Evolutionary conservation across 2,113 vertebrate species (phyloP), one percentile per base, ranked within the genome.

Genomic region (Alethe castanea): DNA sequence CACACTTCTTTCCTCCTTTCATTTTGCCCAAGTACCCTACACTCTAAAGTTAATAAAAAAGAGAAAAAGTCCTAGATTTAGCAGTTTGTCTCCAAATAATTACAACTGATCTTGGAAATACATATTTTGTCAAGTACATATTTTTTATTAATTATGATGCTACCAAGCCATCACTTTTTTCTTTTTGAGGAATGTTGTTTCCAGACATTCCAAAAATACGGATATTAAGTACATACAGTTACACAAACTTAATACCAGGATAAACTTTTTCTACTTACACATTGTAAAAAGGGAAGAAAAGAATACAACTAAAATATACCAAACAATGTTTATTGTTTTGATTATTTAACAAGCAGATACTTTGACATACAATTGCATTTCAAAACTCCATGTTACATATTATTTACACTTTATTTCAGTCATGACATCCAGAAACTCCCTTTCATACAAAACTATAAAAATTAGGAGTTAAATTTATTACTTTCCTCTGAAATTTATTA

Each of bases 141-240:
- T 38, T 69, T 83, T 76, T 40, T 22, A 40, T 59, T 79, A 38
- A 54, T 69, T 52, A 38, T 19, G 1, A 76, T 52, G 19, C 12
- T 60, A 78, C 24, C 4, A 70, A 87, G 9, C 28, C 35, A 50
- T 5, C 52, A 42, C 11, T 13, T 26, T 48, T 38, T 82, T 56
- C 45, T 36, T 17, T 50, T 62, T 14, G 33, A 62, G 17, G 1
- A 14, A 20, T 14, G 4, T 9, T 48, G 6, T 60, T 70, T 84
- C 60, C 13, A 64, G 15, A 20, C 57, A 65, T 56, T 61, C 5
- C 25, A 88, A 69, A 70, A 76, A 5, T 25, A 61, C 2, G 3
- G 15, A 76, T 56, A 9, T 13, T 13, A 2, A 67, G 11, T 1
- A 0, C 8, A 61, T 12, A 22, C 4, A 48, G 33, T 53, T 76